Conservation (phyloP, 2,888 invertebrate genomes). For the Chymomyza fuscimana region DNA sequence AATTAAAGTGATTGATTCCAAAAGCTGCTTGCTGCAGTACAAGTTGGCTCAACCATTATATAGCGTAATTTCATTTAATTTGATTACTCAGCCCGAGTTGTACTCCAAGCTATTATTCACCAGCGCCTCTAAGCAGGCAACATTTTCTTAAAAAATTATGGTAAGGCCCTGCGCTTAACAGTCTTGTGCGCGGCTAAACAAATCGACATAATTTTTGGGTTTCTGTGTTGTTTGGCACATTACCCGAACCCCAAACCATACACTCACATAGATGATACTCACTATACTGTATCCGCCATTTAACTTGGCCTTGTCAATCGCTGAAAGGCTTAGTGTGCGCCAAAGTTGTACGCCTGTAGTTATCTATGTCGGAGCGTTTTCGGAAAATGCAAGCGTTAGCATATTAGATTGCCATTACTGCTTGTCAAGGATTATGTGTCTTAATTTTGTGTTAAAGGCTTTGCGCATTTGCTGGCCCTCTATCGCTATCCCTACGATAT, state of each 20-base stretch:
- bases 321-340: slow-evolving; percentile 42
- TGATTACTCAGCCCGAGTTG: slow-evolving; percentile 40
- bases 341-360: not conserved
- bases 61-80: slow-evolving; percentile 44
- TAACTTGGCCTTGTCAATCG: slow-evolving; percentile 58
- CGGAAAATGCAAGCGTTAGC: slow-evolving; percentile 69
- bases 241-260: not conserved
- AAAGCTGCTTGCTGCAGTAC: slow-evolving; percentile 11
- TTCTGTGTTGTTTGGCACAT: not conserved
- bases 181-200: slow-evolving; percentile 6
- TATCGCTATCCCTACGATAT: not conserved
- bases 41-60: slow-evolving; percentile 13
- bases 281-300: not conserved
- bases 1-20: slow-evolving; percentile 68
- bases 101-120: not conserved
- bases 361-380: slow-evolving; percentile 6
- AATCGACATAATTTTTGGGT: slow-evolving; percentile 13
- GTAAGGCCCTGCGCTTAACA: slow-evolving; percentile 3
- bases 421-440: slow-evolving; percentile 71
- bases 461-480: slow-evolving; percentile 46
- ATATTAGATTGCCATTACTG: slow-evolving; percentile 73
- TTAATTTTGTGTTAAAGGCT: slow-evolving; percentile 74
- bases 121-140: not conserved
- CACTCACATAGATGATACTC: not conserved
- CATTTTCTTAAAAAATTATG: not conserved